Conservation (phyloP, 2,113 vertebrate species). For the Eublepharis macularius region DNA sequence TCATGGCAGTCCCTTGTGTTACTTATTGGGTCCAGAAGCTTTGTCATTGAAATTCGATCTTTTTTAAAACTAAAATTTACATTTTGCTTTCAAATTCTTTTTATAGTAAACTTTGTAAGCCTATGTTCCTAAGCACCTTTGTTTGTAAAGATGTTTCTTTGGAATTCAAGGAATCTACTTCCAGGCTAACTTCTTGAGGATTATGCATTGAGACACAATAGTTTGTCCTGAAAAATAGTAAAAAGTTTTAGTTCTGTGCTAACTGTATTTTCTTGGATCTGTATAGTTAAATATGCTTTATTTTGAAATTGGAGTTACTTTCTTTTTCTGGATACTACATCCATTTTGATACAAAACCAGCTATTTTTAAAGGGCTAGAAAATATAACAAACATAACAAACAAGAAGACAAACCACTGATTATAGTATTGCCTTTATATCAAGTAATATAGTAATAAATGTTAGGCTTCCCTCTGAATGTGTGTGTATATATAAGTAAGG, state of each 20-base stretch:
- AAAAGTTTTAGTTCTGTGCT: background rate
- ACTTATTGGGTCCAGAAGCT: slow-evolving; percentile 12
- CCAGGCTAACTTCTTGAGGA: background rate
- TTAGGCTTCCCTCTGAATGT: background rate
- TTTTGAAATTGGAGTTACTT: background rate
- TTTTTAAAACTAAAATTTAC: background rate
- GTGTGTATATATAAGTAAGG: background rate
- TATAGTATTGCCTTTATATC: background rate
- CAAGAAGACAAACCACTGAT: background rate
- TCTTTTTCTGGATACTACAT: background rate
- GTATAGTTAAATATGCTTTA: background rate
- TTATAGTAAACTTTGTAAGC: background rate
- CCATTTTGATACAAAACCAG: background rate
- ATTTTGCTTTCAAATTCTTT: slow-evolving; percentile 1
- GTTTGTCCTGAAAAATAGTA: background rate
- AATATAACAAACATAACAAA: background rate
- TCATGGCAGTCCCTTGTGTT: slow-evolving; percentile 21
- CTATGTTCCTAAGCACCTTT: background rate
- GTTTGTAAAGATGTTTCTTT: background rate
- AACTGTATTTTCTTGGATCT: background rate
- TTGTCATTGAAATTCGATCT: slow-evolving; percentile 31
- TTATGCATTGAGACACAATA: background rate
- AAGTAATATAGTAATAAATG: background rate
- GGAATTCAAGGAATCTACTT: background rate
- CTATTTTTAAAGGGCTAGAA: background rate